Evolutionary conservation across 1,140 invertebrate genomes (phyloP), one percentile per base, ranked within the genome.

Genomic region (Trichomalopsis sarcophagae): DNA sequence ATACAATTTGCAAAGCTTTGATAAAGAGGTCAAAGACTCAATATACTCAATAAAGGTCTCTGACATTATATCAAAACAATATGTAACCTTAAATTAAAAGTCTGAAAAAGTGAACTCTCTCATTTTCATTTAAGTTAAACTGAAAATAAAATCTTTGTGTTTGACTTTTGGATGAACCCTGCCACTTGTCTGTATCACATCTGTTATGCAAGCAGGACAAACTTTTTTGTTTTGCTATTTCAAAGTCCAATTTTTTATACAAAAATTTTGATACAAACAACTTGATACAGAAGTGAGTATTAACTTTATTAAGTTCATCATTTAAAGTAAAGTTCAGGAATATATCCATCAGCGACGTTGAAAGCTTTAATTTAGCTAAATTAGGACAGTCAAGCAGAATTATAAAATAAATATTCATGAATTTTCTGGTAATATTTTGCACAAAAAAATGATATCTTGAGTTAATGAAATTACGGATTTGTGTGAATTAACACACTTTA

Each of bases 11-110:
- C 50, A 81, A 44, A 66, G 27, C 14, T 14, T 27, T 50, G 44
- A 78, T 55, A 78, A 78, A 78, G 76, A 78, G 47, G 55, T 78
- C 76, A 78, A 55, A 78, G 76, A 78, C 47, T 78, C 40, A 14
- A 78, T 78, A 27, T 55, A 47, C 11, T 14, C 10, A 76, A 47
- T 36, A 78, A 78, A 27, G 36, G 55, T 62, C 55, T 62, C 21
- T 62, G 55, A 62, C 55, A 62, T 62, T 62, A 7, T 62, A n/a
- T 6, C 55, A 62, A 62, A 62, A 62, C 55, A 62, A 62, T 62
- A 62, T n/a, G 55, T 62, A 62, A 62, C 17, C 55, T 62, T 62
- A 62, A 62, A 62, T 21, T 62, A n/a, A 62, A 62, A 62, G 7
- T 77, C 47, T 40, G 0, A 11, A 33, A 44, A 21, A 76, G 13